phyloP scores from a whole-genome alignment of 2,888 invertebrate genomes.

The Drosophila percnosoma region DNA sequence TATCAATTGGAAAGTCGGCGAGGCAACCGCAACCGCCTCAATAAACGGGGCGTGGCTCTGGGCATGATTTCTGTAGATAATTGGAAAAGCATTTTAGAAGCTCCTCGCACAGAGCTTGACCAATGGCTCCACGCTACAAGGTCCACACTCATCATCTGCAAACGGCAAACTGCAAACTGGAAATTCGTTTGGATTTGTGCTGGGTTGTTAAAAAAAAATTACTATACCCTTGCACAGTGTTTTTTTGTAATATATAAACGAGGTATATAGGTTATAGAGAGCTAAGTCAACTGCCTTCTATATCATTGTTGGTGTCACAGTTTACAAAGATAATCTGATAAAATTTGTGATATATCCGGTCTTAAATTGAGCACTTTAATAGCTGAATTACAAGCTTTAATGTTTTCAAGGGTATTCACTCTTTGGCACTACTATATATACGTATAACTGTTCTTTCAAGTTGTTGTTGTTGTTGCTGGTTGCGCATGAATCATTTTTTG shows the following conservation, averaged over 20 bases:
- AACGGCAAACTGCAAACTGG: constrained; percentile 6
- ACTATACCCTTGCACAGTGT: neutral
- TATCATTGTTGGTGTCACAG: neutral
- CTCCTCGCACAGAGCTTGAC: constrained; percentile 23
- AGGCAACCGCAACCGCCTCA: constrained; percentile 57
- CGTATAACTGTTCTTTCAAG: constrained; percentile 17
- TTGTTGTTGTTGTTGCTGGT: constrained; percentile 43
- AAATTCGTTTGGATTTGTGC: constrained; percentile 18
- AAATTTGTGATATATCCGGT: neutral
- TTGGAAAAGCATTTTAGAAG: constrained; percentile 52
- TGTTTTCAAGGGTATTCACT: constrained; percentile 9
- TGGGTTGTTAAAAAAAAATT: constrained; percentile 64
- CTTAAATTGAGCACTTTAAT: neutral
- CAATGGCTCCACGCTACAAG: constrained; percentile 18
- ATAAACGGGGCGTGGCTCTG: constrained; percentile 68
- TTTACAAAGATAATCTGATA: neutral
- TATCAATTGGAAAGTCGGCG: constrained; percentile 72
- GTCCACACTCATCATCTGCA: constrained; percentile 8
- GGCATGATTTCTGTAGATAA: constrained; percentile 57
- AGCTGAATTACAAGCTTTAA: neutral
- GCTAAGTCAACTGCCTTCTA: neutral
- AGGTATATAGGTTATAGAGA: neutral
- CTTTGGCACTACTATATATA: neutral
- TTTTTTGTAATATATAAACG: neutral
- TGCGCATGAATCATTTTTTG: constrained; percentile 76